Evolutionary conservation across 1,140 invertebrate species (phyloP), one percentile per base, ranked within the genome.

Genomic region (Papilio polyxenes): DNA sequence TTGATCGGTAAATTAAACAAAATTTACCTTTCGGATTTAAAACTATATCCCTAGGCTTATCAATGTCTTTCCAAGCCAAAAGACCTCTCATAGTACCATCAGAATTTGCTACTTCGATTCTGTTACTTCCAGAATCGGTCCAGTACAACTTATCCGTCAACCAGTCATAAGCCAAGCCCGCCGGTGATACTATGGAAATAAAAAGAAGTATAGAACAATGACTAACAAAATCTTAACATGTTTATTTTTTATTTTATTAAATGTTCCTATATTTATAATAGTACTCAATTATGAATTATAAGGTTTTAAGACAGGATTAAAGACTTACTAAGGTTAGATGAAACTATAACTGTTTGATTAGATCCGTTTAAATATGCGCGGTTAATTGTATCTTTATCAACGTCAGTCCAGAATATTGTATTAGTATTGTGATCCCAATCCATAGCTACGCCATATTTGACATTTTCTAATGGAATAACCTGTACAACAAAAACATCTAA

Each of bases 391-490:
- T 97, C 96, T 23, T 96, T 96, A 84, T 98, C 97, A 0, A 98
- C 96, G 89, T 98, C 98, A 0, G 97, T 97, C 98, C 98, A 98
- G 88, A 97, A 98, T 88, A 98, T 97, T 20, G 96, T 96, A 87
- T 98, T 97, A 6, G 95, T 96, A 72, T 96, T 95, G 13, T 96
- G 96, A 90, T 98, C 98, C 97, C 97, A 98, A 79, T 97, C 97
- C 10, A 98, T 90, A 3, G 97, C 97, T 2, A 98, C 96, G 0
- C 97, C 98, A 81, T 97, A 97, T 89, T 97, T 97, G 4, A 98
- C 95, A 80, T 96, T 96, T 89, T 97, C 97, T 13, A 98, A 95
- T 0, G 97, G 97, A 80, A 98, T 96, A 0, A 98, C 96, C 95
- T 95, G 56, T n/a, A 10, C 9, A 53, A 84, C 81, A 80, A 53